Conservation (phyloP, 2,113 vertebrate genomes). For the Onychostruthus taczanowskii region DNA sequence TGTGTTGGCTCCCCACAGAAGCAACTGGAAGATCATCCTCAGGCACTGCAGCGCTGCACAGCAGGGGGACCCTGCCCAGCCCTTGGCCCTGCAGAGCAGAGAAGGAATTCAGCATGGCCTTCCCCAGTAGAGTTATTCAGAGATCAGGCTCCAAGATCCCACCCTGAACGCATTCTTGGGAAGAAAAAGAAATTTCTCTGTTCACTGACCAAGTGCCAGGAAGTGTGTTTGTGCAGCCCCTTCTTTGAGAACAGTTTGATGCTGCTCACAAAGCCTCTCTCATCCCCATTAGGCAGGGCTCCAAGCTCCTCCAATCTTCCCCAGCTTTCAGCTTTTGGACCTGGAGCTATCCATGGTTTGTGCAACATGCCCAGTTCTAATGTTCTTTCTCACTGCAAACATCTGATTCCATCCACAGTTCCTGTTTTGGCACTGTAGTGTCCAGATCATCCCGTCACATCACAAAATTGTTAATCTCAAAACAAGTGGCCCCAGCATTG, state of each 20-base stretch:
- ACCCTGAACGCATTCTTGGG: not conserved
- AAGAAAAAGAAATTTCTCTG: not conserved
- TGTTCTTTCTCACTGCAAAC: not conserved
- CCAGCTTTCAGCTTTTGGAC: not conserved
- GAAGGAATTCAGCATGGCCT: not conserved
- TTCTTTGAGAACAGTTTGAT: not conserved
- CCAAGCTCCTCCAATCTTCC: not conserved
- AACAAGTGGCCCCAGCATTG: not conserved
- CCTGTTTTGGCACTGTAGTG: not conserved
- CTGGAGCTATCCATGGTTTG: conserved; percentile 31
- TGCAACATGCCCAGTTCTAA: not conserved
- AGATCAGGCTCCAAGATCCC: not conserved
- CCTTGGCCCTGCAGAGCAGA: not conserved
- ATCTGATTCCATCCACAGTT: not conserved
- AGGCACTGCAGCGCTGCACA: not conserved
- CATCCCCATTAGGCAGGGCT: not conserved
- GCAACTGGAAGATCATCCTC: not conserved
- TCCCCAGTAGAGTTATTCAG: not conserved
- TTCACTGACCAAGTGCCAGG: not conserved
- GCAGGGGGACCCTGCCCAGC: not conserved
- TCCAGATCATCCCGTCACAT: not conserved
- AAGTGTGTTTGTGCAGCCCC: not conserved
- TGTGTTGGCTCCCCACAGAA: not conserved
- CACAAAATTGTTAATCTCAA: not conserved
- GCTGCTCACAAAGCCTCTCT: not conserved